These are phyloP conservation scores for Nycticebus coucang DNA, from an alignment of 2,113 vertebrate species.

Conservation along the genomic window DNA sequence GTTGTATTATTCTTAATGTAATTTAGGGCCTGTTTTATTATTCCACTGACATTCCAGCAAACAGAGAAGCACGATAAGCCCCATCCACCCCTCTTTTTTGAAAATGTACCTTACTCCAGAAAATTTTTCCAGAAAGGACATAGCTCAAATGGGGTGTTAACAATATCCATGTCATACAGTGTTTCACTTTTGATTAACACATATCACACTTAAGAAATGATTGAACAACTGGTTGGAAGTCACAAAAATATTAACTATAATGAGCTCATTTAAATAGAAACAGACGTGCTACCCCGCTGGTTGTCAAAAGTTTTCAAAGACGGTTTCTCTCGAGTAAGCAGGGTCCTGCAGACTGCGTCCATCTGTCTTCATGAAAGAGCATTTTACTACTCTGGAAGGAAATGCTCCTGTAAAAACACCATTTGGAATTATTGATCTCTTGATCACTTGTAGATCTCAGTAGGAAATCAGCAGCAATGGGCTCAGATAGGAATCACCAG, in stretches of 20 bases:
- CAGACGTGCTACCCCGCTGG: slow-evolving; percentile 83
- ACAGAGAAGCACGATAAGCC: background rate
- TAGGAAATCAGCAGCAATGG: slow-evolving; percentile 50
- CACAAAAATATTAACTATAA: slow-evolving; percentile 86
- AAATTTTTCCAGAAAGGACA: slow-evolving; percentile 42
- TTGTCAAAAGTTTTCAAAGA: slow-evolving; percentile 86
- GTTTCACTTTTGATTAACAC: slow-evolving; percentile 72
- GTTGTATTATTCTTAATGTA: background rate
- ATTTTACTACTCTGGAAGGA: slow-evolving; percentile 57
- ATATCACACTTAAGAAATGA: slow-evolving; percentile 81
- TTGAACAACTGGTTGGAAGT: slow-evolving; percentile 87
- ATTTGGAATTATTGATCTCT: slow-evolving; percentile 77
- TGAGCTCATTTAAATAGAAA: slow-evolving; percentile 85
- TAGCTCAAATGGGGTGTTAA: slow-evolving; percentile 22
- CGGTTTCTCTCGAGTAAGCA: slow-evolving; percentile 84
- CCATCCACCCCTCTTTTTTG: too few species aligned
- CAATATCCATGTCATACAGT: slow-evolving; percentile 13
- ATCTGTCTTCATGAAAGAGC: slow-evolving; percentile 84
- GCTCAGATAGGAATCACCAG: slow-evolving; percentile 23
- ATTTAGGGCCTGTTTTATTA: background rate
- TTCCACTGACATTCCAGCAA: background rate
- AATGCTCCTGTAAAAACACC: slow-evolving; percentile 76
- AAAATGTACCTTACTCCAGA: slow-evolving; percentile 18
- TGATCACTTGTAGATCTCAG: slow-evolving; percentile 70
- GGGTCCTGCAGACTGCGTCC: slow-evolving; percentile 86